Evolutionary conservation across 2,888 invertebrate genomes (phyloP).

Genomic region (Scaptomyza caliginosa): DNA sequence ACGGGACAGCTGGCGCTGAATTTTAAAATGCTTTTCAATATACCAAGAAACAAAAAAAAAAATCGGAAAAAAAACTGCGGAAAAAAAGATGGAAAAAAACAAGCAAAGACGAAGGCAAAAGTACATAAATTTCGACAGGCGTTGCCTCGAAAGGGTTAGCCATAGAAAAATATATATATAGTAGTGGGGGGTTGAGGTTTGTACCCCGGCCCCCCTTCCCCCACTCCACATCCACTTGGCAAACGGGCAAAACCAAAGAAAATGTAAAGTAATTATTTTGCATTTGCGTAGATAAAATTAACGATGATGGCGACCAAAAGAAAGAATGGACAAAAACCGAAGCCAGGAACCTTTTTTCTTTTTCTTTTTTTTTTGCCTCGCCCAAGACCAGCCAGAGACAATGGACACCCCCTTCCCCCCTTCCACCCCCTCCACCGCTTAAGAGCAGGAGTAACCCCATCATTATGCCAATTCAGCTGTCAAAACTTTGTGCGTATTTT

Average conservation of each 20-base stretch:
- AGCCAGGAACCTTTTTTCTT: neutral
- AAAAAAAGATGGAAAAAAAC: slow-evolving; percentile 38
- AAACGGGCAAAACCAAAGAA: slow-evolving; percentile 70
- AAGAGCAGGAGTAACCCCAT: slow-evolving; percentile 72
- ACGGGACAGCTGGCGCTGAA: slow-evolving; percentile 72
- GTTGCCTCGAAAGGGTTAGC: slow-evolving; percentile 56
- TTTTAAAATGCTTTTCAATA: slow-evolving; percentile 76
- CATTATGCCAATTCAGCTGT: slow-evolving; percentile 79
- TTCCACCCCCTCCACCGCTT: neutral
- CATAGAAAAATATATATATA: neutral
- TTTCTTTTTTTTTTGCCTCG: too few species aligned
- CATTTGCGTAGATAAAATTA: slow-evolving; percentile 80
- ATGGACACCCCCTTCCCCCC: slow-evolving; percentile 27
- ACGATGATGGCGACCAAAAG: slow-evolving; percentile 57
- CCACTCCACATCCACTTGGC: neutral
- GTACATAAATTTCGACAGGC: slow-evolving; percentile 74
- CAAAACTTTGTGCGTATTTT: slow-evolving; percentile 78
- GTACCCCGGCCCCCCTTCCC: neutral
- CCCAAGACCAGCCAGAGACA: too few species aligned
- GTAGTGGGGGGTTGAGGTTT: neutral
- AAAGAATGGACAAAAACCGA: slow-evolving; percentile 13
- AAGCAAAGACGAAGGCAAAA: slow-evolving; percentile 62
- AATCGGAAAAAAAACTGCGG: slow-evolving; percentile 5
- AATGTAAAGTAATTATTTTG: slow-evolving; percentile 80
- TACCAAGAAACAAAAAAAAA: slow-evolving; percentile 17